Percentiles rank a stretch among this genome's conserved stretches.
Evolutionary conservation across 2,888 invertebrate species (phyloP).

Genomic region (Plebejus anna): DNA sequence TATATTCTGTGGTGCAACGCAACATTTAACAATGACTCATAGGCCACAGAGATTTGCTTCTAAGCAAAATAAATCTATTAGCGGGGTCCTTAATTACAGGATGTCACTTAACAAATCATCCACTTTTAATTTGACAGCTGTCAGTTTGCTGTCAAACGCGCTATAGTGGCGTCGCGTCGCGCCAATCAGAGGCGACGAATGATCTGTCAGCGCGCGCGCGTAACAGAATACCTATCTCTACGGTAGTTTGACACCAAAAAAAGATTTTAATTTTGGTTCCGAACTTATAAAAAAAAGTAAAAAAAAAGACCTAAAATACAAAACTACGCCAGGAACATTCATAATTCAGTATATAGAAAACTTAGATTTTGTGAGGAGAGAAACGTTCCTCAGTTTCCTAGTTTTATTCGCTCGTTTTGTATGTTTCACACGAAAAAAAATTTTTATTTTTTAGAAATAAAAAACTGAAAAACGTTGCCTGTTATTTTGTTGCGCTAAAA

Average conservation of each 20-base stretch:
- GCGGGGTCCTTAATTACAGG: conserved; percentile 47
- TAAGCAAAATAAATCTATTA: conserved; percentile 33
- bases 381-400: no score
- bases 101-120: conserved; percentile 61
- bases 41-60: not conserved
- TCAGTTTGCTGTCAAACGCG: conserved; percentile 55
- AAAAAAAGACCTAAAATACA: no score
- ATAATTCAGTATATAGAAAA: no score
- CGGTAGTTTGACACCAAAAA: not conserved
- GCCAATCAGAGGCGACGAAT: conserved; percentile 69
- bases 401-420: no score
- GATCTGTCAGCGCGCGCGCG: conserved; percentile 51
- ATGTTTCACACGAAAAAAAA: no score
- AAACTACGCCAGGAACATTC: no score
- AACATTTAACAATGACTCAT: conserved; percentile 4
- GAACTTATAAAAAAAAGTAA: not conserved
- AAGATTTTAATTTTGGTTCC: not conserved
- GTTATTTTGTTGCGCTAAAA: no score
- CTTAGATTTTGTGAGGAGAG: no score
- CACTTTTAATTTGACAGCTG: conserved; percentile 62
- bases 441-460: no score
- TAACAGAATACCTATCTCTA: not conserved
- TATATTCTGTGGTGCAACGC: no score
- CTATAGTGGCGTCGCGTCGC: conserved; percentile 55
- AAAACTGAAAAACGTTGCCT: no score